phyloP scores from a whole-genome alignment of 2,888 invertebrate species.

The Nymphalis urticae region DNA sequence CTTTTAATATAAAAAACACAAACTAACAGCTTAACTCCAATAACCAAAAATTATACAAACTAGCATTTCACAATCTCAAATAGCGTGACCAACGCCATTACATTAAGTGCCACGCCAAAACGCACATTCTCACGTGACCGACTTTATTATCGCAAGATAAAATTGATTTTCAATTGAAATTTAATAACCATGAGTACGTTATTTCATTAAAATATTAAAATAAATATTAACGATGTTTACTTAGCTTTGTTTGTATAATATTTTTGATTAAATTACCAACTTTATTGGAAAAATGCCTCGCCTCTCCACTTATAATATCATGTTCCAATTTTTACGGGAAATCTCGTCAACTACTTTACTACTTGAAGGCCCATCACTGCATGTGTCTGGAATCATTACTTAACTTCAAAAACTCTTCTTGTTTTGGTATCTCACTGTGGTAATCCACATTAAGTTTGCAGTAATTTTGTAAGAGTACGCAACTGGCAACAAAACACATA shows the following conservation, averaged over 20 bases:
- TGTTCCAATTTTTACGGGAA: too few species aligned
- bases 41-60: neutral
- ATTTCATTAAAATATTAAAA: conserved; percentile 3
- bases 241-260: neutral
- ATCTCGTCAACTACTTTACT: too few species aligned
- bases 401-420: too few species aligned
- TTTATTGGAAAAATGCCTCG: neutral
- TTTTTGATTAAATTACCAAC: neutral
- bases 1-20: too few species aligned
- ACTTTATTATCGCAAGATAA: conserved; percentile 18
- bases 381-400: too few species aligned
- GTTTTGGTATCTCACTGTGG: too few species aligned
- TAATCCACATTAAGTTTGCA: too few species aligned
- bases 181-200: conserved; percentile 12
- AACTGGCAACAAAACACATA: too few species aligned
- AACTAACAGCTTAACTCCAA: neutral
- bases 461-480: too few species aligned
- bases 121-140: conserved; percentile 11
- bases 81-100: conserved; percentile 29
- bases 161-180: conserved; percentile 17
- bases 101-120: conserved; percentile 24
- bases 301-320: too few species aligned
- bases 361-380: too few species aligned
- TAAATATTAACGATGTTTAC: neutral
- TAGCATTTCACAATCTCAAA: conserved; percentile 6